phyloP scores from a whole-genome alignment of 2,113 vertebrate species.

The rat (Rattus norvegicus) region GRCr8 NC_086023.1:87656501-87657000 shows the following conservation, averaged over 20 bases:
- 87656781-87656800: background rate
- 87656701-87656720: background rate
- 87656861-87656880: background rate
- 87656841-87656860: background rate
- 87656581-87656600: background rate
- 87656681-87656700: background rate
- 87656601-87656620: background rate
- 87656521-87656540: background rate
- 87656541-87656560: background rate
- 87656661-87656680: background rate
- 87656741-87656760: background rate
- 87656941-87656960: no score
- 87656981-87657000: no score
- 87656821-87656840: background rate
- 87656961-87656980: no score
- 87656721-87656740: background rate
- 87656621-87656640: accelerated
- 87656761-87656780: background rate
- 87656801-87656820: background rate
- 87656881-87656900: background rate
- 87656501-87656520: background rate
- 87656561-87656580: background rate
- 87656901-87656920: no score
- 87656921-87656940: no score
- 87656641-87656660: background rate